Percentiles rank a stretch among this genome's conserved stretches.
Conservation (phyloP, 2,113 vertebrate genomes). For the Pyxicephalus adspersus region DNA sequence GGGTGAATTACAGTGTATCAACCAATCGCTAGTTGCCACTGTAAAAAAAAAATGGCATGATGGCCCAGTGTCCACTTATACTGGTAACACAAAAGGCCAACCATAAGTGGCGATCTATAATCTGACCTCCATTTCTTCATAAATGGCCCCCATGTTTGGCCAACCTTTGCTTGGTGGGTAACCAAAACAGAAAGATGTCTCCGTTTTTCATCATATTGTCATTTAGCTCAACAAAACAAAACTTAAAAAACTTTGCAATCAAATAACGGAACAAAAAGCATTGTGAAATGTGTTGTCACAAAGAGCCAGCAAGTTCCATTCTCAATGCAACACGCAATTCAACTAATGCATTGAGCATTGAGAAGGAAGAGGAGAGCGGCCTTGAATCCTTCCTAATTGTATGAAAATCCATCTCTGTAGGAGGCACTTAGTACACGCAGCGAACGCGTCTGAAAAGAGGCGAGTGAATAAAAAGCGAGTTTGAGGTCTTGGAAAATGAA, state of each 20-base stretch:
- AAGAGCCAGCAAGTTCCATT: background rate
- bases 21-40: no score
- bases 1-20: no score
- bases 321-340: background rate
- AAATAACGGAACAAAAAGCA: background rate
- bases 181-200: no score
- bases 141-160: no score
- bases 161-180: no score
- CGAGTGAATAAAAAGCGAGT: background rate
- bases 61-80: no score
- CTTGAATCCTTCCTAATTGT: constrained; percentile 38
- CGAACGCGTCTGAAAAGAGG: background rate
- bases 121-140: no score
- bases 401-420: background rate
- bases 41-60: no score
- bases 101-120: no score
- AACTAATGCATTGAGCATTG: background rate
- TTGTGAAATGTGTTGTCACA: background rate
- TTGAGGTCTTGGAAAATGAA: constrained; percentile 11
- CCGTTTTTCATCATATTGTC: no score
- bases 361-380: background rate
- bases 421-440: constrained; percentile 15
- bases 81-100: no score
- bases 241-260: background rate
- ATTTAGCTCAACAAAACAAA: no score